Base-by-base conservation (phyloP, 64 coral and sea anemone species). In the Acropora tenuis region DNA sequence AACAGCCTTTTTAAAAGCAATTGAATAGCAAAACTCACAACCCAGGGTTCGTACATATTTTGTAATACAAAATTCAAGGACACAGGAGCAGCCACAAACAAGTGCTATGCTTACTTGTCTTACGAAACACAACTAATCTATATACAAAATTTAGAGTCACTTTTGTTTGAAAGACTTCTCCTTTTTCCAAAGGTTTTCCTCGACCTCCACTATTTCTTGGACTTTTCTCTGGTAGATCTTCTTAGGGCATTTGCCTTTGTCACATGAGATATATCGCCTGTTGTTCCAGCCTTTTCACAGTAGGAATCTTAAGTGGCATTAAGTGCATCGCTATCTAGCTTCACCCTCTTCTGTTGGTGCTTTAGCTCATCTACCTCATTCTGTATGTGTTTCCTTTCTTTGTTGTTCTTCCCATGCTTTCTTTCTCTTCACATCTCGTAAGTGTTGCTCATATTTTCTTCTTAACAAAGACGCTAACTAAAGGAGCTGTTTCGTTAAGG, bases 211-310 rank as follows among this genome's bases (percentile, higher is more conserved):
- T 85, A 85, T 67, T 63, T 85, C 82, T 63, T 85, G 60, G 82
- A 85, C 82, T 85, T 85, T 85, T 85, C 82, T 85, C 1, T 85
- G 50, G 82, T 58, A 63, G 82, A 19, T 85, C 82, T 59, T 44
- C 75, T 79, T 44, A 89, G 52, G 74, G 87, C 73, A 89, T 89
- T 89, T 78, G 73, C 87, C 57, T 89, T 89, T 89, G 87, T 89
- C 73, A 89, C 74, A 89, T 89, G 87, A 89, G 73, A 78, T 78
- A 89, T 78, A 89, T 89, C 87, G 73, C 87, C 71, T 78, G 87
- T 80, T n/a, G n/a, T 77, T 88, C 77, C 69, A 40, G 69, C 87
- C 72, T 88, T 88, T 76, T 88, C 87, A 88, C 74, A 88, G 41
- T 75, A 88, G 45, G 87, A 89, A 61, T 89, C 87, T 79, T 74